Evolutionary conservation across 1,140 invertebrate genomes (phyloP).

Genomic region (Wasmannia auropunctata): DNA sequence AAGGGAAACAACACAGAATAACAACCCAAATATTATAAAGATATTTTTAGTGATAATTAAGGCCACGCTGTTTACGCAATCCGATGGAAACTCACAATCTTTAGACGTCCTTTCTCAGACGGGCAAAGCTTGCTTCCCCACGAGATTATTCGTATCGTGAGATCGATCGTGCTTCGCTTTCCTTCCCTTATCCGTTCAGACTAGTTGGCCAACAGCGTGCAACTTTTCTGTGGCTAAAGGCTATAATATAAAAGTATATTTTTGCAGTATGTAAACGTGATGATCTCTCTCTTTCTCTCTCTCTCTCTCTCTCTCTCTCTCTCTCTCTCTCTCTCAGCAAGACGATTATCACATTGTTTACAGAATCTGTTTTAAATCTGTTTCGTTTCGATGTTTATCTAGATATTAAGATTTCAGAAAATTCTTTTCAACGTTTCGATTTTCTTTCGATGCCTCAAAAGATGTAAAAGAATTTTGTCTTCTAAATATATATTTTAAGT

Average conservation of each 20-base stretch:
- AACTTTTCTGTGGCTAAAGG: constrained; percentile 20
- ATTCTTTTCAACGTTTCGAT: too few species aligned
- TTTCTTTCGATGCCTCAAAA: too few species aligned
- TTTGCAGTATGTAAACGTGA: not conserved
- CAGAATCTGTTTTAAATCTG: not conserved
- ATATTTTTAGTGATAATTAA: constrained; percentile 37
- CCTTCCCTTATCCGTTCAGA: constrained; percentile 56
- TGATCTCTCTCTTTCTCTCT: too few species aligned
- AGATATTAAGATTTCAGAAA: not conserved
- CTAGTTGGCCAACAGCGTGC: constrained; percentile 28
- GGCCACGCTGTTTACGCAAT: constrained; percentile 9
- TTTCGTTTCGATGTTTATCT: not conserved
- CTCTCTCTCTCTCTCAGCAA: too few species aligned
- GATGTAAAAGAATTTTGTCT: not conserved
- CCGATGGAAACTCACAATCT: constrained; percentile 39
- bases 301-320: too few species aligned
- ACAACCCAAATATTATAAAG: not conserved
- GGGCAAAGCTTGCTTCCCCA: constrained; percentile 40
- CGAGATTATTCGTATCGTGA: constrained; percentile 56
- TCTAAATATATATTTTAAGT: not conserved
- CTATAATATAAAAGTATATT: not conserved
- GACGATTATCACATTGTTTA: not conserved
- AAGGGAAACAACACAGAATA: too few species aligned
- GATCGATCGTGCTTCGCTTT: constrained; percentile 57
- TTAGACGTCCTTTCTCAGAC: constrained; percentile 47